These are phyloP conservation scores for Andinoacara biseriatus DNA, from an alignment of 2,113 vertebrate genomes.

Conservation along the genomic window DNA sequence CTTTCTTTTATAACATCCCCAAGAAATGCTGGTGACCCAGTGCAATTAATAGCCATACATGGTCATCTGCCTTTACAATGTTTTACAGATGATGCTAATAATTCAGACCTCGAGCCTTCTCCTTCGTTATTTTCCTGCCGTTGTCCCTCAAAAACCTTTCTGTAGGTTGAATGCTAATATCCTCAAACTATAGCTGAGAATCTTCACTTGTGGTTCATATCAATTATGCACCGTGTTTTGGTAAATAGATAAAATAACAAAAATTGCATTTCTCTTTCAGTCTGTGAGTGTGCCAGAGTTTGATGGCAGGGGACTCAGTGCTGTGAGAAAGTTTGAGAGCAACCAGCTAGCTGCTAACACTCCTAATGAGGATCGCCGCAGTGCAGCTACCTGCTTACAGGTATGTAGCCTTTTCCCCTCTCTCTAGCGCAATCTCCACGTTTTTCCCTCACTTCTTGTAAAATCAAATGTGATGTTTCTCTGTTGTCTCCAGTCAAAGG, in stretches of 20 bases:
- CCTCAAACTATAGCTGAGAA: neutral
- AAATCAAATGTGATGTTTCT: neutral
- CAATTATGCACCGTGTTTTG: neutral
- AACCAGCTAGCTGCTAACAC: slow-evolving; percentile 92
- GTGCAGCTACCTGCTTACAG: slow-evolving; percentile 87
- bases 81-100: too few species aligned
- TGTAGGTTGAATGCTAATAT: neutral
- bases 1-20: too few species aligned
- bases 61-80: too few species aligned
- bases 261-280: slow-evolving; percentile 34
- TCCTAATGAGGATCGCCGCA: slow-evolving; percentile 90
- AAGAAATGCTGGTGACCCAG: too few species aligned
- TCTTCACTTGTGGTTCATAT: neutral
- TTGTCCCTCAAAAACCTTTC: neutral
- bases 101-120: too few species aligned
- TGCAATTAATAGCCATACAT: too few species aligned
- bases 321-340: slow-evolving; percentile 90
- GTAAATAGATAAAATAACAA: neutral
- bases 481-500: slow-evolving; percentile 76
- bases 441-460: fast-evolving
- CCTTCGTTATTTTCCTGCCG: too few species aligned
- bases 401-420: slow-evolving; percentile 7
- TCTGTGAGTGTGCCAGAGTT: slow-evolving; percentile 80
- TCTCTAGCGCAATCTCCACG: neutral
- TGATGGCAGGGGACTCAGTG: slow-evolving; percentile 75